These are phyloP conservation scores for Sepioteuthis lessoniana DNA, from an alignment of 2,888 invertebrate genomes.

Conservation along the genomic window DNA sequence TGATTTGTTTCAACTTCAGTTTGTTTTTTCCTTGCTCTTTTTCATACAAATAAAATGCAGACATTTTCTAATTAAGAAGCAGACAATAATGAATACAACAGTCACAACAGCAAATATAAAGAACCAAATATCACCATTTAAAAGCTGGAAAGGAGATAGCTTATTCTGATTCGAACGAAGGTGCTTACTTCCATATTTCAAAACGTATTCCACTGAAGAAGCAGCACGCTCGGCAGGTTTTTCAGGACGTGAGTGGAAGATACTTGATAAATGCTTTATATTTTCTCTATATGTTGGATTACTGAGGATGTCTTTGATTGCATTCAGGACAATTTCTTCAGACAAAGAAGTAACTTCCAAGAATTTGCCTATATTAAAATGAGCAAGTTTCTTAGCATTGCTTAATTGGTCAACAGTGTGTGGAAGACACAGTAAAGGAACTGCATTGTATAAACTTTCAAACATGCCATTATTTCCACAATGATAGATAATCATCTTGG, in stretches of 20 bases:
- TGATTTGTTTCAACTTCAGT: neutral
- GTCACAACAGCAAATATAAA: neutral
- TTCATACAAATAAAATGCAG: neutral
- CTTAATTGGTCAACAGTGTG: constrained; percentile 57
- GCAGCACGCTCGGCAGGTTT: neutral
- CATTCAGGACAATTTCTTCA: neutral
- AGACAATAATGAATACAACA: neutral
- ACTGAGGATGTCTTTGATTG: neutral
- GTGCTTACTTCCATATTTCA: neutral
- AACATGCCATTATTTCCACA: constrained; percentile 61
- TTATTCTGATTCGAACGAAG: neutral
- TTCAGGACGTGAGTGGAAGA: neutral
- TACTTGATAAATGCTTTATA: neutral
- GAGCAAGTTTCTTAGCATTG: constrained; percentile 54
- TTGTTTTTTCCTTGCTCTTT: neutral
- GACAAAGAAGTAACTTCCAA: neutral
- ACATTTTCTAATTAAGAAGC: neutral
- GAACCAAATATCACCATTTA: neutral
- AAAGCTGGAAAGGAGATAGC: neutral
- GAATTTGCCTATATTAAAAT: constrained; percentile 34
- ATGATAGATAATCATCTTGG: constrained; percentile 60
- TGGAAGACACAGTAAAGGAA: constrained; percentile 60
- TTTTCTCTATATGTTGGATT: neutral
- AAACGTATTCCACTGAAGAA: neutral
- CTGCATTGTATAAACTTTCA: constrained; percentile 61